Evolutionary conservation across 92 coral and sea anemone species (phyloP), one percentile per base, ranked within the genome.

Genomic region (Heliopora coerulea): DNA sequence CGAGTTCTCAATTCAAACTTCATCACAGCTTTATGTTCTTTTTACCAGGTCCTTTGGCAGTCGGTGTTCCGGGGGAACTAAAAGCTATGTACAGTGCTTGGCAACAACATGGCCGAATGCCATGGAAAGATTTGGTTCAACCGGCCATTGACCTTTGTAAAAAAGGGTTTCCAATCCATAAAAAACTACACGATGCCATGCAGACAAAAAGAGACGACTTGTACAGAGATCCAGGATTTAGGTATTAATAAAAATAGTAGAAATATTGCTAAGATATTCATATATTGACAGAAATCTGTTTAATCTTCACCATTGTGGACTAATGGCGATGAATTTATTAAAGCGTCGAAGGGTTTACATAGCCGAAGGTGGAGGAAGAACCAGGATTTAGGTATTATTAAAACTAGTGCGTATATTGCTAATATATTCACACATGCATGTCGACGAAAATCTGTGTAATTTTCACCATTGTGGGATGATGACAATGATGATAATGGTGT

Each of bases 1-100:
- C n/a, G n/a, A n/a, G n/a, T n/a, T n/a, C n/a, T n/a, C n/a, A n/a
- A n/a, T n/a, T n/a, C n/a, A n/a, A n/a, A n/a, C n/a, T n/a, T n/a
- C n/a, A n/a, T n/a, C n/a, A n/a, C 10, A 46, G 12, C 15, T 46
- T 46, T 8, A 46, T 2, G 15, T 46, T 8, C n/a, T 46, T 8
- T 46, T 15, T 14, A 30, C 14, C 50, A 90, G 96, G 90, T 19
- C 85, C 90, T 0, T 33, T 72, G 17, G 79, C 86, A 8, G 77
- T 85, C 27, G 92, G 87, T n/a, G 82, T 90, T 27, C 96, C 96
- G 2, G 96, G 96, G 20, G 96, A 90, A 37, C 83, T 88, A 52
- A 82, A 79, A 21, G 96, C 90, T 23, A 84, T 85, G 80, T 78
- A 85, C 68, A 64, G 66, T 30, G 92, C 92, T 42, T 90, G 96